A percentile compares a stretch with the other conserved stretches of the same genome.
Conservation (phyloP, 2,888 invertebrate genomes). For the Eurytoma californica region DNA sequence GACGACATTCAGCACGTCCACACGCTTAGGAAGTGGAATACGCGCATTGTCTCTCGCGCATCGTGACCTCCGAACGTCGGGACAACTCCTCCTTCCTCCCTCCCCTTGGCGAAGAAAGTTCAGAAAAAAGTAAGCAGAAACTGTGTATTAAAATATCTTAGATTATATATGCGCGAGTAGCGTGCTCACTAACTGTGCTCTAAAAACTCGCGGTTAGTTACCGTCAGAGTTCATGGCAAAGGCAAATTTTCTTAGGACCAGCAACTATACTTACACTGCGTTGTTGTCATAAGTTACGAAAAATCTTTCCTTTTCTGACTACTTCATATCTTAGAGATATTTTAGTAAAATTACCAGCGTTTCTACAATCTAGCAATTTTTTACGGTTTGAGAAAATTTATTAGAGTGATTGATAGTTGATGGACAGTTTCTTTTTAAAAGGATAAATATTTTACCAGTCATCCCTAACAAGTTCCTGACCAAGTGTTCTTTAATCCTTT, state of each 20-base stretch:
- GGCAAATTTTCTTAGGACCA: not conserved
- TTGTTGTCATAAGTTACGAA: not conserved
- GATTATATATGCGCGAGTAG: not conserved
- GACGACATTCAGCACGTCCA: slow-evolving; percentile 62
- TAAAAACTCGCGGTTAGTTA: slow-evolving; percentile 27
- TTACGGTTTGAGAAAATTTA: not conserved
- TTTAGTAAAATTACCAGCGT: not conserved
- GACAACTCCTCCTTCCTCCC: not conserved
- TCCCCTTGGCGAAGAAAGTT: slow-evolving; percentile 1
- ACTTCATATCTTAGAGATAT: not conserved
- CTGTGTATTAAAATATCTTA: not conserved
- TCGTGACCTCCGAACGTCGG: not conserved
- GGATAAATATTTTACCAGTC: no score
- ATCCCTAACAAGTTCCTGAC: no score
- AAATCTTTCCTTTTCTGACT: not conserved
- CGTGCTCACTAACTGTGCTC: not conserved
- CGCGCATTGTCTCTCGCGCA: not conserved
- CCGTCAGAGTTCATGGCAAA: slow-evolving; percentile 10
- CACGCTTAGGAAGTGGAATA: slow-evolving; percentile 1
- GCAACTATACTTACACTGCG: not conserved
- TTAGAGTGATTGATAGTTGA: no score
- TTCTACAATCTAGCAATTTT: not conserved
- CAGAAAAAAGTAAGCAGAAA: not conserved
- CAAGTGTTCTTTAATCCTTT: no score
- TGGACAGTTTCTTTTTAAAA: no score